Evolutionary conservation across 2,113 vertebrate species (phyloP), one percentile per base, ranked within the genome.

Genomic region (Phyllostomus discolor): DNA sequence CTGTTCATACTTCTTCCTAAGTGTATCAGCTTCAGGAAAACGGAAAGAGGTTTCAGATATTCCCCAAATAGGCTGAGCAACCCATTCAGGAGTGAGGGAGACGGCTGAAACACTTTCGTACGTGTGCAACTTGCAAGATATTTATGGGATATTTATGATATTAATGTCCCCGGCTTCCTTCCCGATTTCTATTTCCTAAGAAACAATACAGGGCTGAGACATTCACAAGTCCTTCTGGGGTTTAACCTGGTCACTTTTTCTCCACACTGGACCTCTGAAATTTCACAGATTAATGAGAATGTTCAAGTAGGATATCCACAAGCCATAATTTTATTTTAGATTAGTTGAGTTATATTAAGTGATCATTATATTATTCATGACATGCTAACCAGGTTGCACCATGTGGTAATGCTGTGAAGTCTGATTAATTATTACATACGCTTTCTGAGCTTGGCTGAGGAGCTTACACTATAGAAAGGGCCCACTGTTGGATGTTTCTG

Each of bases 301-400:
- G 33, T 72, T 96, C 81, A 73, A 94, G 31, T 48, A 57, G 20
- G 50, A 90, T 79, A 89, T 73, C 62, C 19, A 35, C 19, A 76
- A 46, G n/a, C 75, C 78, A 79, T 79, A 52, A 24, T 54, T 80
- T 82, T 50, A 70, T 46, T 67, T 85, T 75, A 75, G 57, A 76
- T 72, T 70, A 50, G 33, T 83, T 92, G 22, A n/a, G 43, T 81
- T 72, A 62, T 66, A 83, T 64, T 66, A 94, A 88, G 7, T 46
- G 17, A 35, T 69, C 14, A 38, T 82, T 57, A 41, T 86, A 46
- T 59, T 92, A 70, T 95, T 95, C 43, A 48, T 89, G 88, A 96
- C 92, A 91, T 80, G 24, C 59, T 88, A 73, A 64, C 94, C 35
- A 92, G 38, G 19, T 90, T 66, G 15, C 9, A 57, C 15, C 15